A percentile compares a stretch with the other conserved stretches of the same genome.
Evolutionary conservation across 1,140 invertebrate species (phyloP).

Genomic region (Melanaphis sacchari): DNA sequence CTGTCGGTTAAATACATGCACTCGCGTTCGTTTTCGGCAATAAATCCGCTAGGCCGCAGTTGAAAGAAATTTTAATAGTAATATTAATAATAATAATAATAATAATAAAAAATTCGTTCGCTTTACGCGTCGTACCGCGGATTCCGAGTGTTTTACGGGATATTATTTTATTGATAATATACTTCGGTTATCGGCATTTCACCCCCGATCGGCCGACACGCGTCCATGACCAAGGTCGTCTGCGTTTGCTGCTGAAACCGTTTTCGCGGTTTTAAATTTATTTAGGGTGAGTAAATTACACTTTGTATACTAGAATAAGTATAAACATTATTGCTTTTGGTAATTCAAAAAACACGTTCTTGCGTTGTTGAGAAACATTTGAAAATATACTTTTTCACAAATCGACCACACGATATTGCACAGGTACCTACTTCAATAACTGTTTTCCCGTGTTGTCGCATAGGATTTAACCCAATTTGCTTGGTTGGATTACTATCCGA

Average conservation of each 20-base stretch:
- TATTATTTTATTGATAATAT: not conserved
- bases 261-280: not conserved
- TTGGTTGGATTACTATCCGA: not conserved
- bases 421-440: no score
- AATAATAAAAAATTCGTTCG: not conserved
- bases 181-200: not conserved
- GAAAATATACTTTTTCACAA: no score
- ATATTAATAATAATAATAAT: not conserved
- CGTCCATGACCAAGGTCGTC: slow-evolving; percentile 19
- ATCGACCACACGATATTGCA: no score
- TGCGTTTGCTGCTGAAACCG: not conserved
- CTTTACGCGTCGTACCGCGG: not conserved
- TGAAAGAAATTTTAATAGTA: not conserved
- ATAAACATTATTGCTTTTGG: not conserved
- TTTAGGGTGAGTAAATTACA: slow-evolving; percentile 22
- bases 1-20: not conserved
- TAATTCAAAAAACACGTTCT: not conserved
- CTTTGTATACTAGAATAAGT: not conserved
- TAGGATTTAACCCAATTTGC: not conserved
- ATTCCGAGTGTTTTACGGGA: not conserved
- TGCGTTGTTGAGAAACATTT: not conserved
- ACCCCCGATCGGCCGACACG: not conserved
- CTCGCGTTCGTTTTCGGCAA: not conserved
- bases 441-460: not conserved
- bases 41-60: not conserved